Base-by-base conservation (phyloP, 2,113 vertebrate genomes). In the Anseranas semipalmata region DNA sequence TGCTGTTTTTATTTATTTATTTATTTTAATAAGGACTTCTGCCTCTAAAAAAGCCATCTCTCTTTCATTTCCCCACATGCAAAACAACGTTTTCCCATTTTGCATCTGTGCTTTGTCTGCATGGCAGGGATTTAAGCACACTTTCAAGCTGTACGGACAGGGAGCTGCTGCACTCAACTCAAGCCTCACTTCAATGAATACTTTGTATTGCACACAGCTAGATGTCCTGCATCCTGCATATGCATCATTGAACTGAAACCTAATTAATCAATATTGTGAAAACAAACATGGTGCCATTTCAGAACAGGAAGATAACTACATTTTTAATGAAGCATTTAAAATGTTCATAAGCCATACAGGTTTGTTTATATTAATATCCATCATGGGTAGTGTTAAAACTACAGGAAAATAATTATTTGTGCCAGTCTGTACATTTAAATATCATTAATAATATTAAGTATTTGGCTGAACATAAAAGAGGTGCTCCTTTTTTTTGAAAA, bases 261-360 rank as follows among this genome's bases (percentile, higher is more conserved):
- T 88, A 87, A 92, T 66, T 62, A 74, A 96, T 97, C 88, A 70
- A 94, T 94, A 94, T 59, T 90, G 67, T 62, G 77, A 96, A 95
- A 80, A 88, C 71, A 96, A 96, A 93, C 50, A 70, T 19, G 10
- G 37, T 75, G 39, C 24, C 71, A 58, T 85, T 82, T 90, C 62
- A 95, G 93, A 91, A 53, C 21, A 95, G 60, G 53, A 91, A 78
- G 45, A 80, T 75, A 76, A 89, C 53, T 37, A 72, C 46, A 89
- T 92, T 85, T 92, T 89, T 75, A 81, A 86, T 68, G 65, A 96
- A 78, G 48, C 16, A 84, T 86, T 96, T 94, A 50, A 95, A 94
- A 88, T 75, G 45, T 3, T 82, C 39, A 89, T 43, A 43, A 90
- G 45, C 33, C 32, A 60, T 27, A 77, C 11, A 71, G n/a, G 39